Percentiles rank a stretch among this genome's conserved stretches.
Evolutionary conservation across 1,140 invertebrate genomes (phyloP).

Genomic region (Drosophila persimilis): DNA sequence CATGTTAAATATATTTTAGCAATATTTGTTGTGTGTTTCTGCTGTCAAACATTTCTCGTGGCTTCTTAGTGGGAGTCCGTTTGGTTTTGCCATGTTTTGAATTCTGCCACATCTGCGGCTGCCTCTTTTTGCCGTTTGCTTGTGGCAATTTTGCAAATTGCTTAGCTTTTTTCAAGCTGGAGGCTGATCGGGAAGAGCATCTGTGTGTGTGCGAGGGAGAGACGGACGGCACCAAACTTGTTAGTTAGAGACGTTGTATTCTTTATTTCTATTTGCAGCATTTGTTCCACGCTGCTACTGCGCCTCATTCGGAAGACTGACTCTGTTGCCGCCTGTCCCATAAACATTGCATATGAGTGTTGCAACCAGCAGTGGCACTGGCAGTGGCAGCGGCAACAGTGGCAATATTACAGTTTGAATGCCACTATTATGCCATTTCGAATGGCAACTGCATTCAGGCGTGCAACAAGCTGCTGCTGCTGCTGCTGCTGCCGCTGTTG

Average conservation of each 20-base stretch:
- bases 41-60: constrained; percentile 26
- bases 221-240: too few species aligned
- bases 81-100: constrained; percentile 19
- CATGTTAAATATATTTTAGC: constrained; percentile 57
- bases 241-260: neutral
- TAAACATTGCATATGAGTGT: constrained; percentile 72
- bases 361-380: constrained; percentile 52
- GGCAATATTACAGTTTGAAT: constrained; percentile 67
- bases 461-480: constrained; percentile 37
- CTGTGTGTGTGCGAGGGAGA: too few species aligned
- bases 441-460: constrained; percentile 56
- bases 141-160: constrained; percentile 47
- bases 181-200: neutral
- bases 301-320: neutral
- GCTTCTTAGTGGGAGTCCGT: constrained; percentile 36
- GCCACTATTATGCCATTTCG: constrained; percentile 74
- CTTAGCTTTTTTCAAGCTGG: neutral
- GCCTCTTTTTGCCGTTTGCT: constrained; percentile 9
- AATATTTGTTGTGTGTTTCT: constrained; percentile 40
- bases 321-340: neutral
- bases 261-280: constrained; percentile 35
- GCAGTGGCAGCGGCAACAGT: constrained; percentile 16
- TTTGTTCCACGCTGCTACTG: constrained; percentile 47
- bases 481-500: constrained; percentile 12
- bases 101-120: constrained; percentile 2